A percentile compares a stretch with the other conserved stretches of the same genome.
These are phyloP conservation scores for Ancistrus triradiatus DNA, from an alignment of 2,113 vertebrate genomes.

Conservation along the genomic window DNA sequence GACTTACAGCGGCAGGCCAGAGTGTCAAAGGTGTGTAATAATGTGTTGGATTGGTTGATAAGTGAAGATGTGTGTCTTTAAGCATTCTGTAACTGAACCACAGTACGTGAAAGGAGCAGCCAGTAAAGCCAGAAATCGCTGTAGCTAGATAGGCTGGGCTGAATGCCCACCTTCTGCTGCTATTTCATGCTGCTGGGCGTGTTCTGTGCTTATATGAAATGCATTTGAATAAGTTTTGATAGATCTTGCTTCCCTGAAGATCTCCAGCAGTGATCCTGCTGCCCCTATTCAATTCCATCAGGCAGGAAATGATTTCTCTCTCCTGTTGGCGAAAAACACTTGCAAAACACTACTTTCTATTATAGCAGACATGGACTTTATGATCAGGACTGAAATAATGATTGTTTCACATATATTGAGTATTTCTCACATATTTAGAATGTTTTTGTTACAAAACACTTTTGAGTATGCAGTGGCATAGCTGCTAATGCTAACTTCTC, in stretches of 20 bases:
- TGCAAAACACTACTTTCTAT: background rate
- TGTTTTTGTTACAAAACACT: no score
- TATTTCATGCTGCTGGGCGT: constrained; percentile 15
- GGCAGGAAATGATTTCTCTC: constrained; percentile 18
- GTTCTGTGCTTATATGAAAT: constrained; percentile 20
- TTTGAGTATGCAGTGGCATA: no score
- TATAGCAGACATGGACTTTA: background rate
- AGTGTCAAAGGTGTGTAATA: no score
- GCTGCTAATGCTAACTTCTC: no score
- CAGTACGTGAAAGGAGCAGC: background rate
- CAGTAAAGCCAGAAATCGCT: constrained; percentile 5
- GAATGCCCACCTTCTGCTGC: background rate
- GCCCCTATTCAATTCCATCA: background rate
- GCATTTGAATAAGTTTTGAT: constrained; percentile 34
- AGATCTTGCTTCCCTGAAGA: constrained; percentile 1
- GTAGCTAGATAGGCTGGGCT: constrained; percentile 7
- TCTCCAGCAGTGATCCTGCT: background rate
- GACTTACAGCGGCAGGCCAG: background rate
- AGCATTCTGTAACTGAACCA: no score
- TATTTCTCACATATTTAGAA: no score
- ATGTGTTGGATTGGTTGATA: no score
- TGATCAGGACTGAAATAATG: background rate
- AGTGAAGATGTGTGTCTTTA: no score
- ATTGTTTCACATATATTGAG: no score
- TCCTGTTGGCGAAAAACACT: background rate